Conservation (phyloP, 1,140 invertebrate genomes). For the Hormaphis cornu region DNA sequence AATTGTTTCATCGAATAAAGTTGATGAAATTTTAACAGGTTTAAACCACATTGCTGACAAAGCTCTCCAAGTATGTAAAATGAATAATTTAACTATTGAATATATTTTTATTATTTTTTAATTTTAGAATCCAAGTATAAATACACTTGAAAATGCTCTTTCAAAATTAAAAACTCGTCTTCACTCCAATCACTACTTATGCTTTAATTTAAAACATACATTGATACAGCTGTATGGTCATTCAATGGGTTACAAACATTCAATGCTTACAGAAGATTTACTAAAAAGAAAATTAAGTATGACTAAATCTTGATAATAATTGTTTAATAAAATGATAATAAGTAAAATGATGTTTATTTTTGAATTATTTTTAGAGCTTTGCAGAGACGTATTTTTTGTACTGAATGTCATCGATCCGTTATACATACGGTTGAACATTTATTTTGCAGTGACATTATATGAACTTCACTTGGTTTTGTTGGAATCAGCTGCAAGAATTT, state of each 20-base stretch:
- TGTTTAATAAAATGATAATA: background rate
- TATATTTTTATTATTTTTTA: background rate
- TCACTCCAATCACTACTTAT: constrained; percentile 71
- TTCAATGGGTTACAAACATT: constrained; percentile 50
- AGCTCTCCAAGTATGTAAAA: constrained; percentile 3
- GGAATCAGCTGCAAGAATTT: constrained; percentile 46
- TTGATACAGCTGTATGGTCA: constrained; percentile 65
- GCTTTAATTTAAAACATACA: constrained; percentile 67
- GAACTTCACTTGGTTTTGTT: constrained; percentile 55
- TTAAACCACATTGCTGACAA: background rate
- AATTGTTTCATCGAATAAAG: constrained; percentile 9
- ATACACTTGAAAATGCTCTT: constrained; percentile 52
- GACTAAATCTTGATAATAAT: background rate
- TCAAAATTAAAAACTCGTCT: constrained; percentile 55
- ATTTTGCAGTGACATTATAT: constrained; percentile 58
- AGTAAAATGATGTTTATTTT: background rate
- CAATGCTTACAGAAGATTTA: constrained; percentile 48
- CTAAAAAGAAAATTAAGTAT: constrained; percentile 49
- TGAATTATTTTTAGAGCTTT: constrained; percentile 46
- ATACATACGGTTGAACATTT: constrained; percentile 57
- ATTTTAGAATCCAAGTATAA: constrained; percentile 36
- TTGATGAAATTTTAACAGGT: background rate
- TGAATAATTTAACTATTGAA: background rate
- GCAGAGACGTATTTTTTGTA: constrained; percentile 54
- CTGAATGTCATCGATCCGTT: constrained; percentile 58